phyloP scores from a whole-genome alignment of 2,797 vertebrate species.

The Helicolenus hilgendorfi region DNA sequence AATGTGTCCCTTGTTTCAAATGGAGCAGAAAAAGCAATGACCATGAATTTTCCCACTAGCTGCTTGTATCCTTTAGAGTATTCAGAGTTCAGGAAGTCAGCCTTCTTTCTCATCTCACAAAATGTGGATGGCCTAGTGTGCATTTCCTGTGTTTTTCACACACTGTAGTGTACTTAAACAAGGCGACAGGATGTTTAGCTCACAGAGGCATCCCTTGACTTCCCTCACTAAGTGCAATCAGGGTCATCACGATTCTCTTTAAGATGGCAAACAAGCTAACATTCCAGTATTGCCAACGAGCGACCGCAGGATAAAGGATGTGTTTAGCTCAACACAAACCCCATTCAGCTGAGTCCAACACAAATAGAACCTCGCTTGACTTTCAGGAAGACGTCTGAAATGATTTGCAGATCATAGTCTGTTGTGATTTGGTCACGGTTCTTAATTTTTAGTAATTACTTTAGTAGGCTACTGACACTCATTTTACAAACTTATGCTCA shows the following conservation, averaged over 20 bases:
- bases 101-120: conserved; percentile 86
- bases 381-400: conserved; percentile 5
- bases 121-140: conserved; percentile 79
- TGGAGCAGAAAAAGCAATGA: conserved; percentile 59
- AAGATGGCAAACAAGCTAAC: conserved; percentile 72
- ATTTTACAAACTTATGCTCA: neutral
- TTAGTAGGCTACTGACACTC: neutral
- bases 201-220: conserved; percentile 76
- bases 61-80: conserved; percentile 87
- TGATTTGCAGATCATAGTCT: conserved; percentile 2
- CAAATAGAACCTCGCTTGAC: conserved; percentile 23
- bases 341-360: conserved; percentile 45
- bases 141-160: conserved; percentile 89
- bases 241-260: conserved; percentile 72
- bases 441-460: neutral
- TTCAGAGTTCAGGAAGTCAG: conserved; percentile 88
- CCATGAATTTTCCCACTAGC: conserved; percentile 76
- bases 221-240: conserved; percentile 66
- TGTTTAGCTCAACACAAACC: conserved; percentile 50
- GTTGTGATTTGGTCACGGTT: neutral
- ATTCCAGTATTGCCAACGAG: conserved; percentile 59
- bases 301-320: conserved; percentile 48
- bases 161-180: conserved; percentile 67
- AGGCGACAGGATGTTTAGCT: conserved; percentile 86
- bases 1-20: conserved; percentile 74